Base-by-base conservation (phyloP, 1,140 invertebrate species). In the Dreissena polymorpha region DNA sequence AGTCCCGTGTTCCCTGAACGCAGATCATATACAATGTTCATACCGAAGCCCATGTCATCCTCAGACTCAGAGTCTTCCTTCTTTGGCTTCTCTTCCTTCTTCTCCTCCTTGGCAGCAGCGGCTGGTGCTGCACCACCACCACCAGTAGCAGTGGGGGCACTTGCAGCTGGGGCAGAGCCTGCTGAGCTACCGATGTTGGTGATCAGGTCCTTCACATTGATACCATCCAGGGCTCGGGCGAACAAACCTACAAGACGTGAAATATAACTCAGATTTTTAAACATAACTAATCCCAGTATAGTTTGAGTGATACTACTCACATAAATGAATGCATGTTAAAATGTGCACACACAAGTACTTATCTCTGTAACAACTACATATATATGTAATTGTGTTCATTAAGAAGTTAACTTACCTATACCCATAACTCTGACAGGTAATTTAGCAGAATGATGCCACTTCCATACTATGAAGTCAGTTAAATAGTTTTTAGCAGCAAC, bases 171-270 rank as follows among this genome's bases (percentile, higher is more conserved):
- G 63, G 96, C 96, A 89, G 95, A 94, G 86, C 97, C 98, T 85
- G 97, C 98, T 81, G 97, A 97, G 77, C 97, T 96, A 25, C 98
- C 97, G 89, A 99, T 96, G 92, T 98, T 99, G 73, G 97, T 97
- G 92, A 99, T 98, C 87, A 99, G 93, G 68, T 98, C 96, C 93
- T 97, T 98, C 49, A 99, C 95, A 91, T 99, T 98, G 76, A 99
- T 93, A 80, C 97, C 97, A 94, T 99, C 98, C 73, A 99, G 94
- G 64, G 98, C 97, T 93, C 99, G 99, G 83, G 98, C 97, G 93
- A 99, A 99, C 49, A 99, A 94, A 91, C 97, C 93, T 94, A 85
- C 0, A 88, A 86, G n/a, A 25, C 53, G 70, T 60, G 18, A 23
- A 68, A 39, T 39, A 8, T 39, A 2, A 5, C 8, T 39, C 8